Base-by-base conservation (phyloP, 1,140 invertebrate genomes). In the Caenorhabditis inopinata region DNA sequence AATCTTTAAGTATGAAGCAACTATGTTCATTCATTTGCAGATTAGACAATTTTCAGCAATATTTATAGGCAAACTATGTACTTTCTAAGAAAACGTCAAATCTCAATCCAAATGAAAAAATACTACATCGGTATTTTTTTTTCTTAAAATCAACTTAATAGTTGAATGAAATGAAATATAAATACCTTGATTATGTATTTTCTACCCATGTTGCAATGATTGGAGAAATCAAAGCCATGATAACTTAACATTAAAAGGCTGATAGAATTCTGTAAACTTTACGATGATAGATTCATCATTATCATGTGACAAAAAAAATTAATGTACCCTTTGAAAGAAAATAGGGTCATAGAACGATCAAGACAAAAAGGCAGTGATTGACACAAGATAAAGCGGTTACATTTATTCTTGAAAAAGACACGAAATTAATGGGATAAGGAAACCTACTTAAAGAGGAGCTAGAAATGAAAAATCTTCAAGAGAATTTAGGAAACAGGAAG, bases 291-390 rank as follows among this genome's bases (percentile, higher is more conserved):
- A 32, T 68, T 68, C 58, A 68, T 42, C 58, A 38, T 42, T 32
- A 32, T 68, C 58, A 68, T 68, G 32, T 68, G 58, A 38, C 58
- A 68, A 21, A 68, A 68, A 68, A 68, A 68, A 68, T 14, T 32
- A n/a, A 21, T 68, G 58, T 32, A 68, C 38, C 58, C 14, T 5
- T 68, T 68, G n/a, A 38, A 35, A 38, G 7, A 25, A 68, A 11
- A 68, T 38, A 18, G 38, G 58, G 32, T 68, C 58, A 68, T 42
- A 68, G 58, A 68, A 68, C 58, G 58, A 38, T 68, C 58, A 68
- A 68, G 1, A n/a, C 58, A 11, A 32, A 29, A 32, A 68, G 25
- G 21, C 18, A 51, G 21, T 21, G 29, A 38, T 42, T 42, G 32
- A 68, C n/a, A 68, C 32, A 68, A 68, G 32, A 68, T 68, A 29